Percentiles rank a stretch among this genome's conserved stretches.
Conservation (phyloP, 2,797 vertebrate genomes). For the Siniperca obscura region DNA sequence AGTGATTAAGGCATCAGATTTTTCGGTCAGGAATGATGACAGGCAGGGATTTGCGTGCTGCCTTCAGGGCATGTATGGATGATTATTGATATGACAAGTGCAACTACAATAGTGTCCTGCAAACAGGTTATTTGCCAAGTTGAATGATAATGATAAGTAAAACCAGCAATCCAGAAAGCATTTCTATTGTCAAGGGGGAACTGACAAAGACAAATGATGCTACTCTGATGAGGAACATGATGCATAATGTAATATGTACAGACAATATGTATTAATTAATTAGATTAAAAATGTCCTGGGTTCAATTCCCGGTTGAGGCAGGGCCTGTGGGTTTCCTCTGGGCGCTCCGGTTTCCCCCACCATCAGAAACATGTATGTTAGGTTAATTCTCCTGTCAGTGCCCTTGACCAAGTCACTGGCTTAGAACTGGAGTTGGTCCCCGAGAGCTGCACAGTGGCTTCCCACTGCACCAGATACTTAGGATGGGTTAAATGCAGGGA, state of each 20-base stretch:
- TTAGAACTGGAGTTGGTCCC: too few species aligned
- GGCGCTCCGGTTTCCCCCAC: too few species aligned
- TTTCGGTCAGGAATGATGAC: not conserved
- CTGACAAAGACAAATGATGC: not conserved
- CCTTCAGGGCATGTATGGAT: conserved; percentile 12
- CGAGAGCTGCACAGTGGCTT: too few species aligned
- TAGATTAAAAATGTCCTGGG: too few species aligned
- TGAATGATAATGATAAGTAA: not conserved
- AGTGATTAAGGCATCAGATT: conserved; percentile 19
- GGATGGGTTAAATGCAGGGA: too few species aligned
- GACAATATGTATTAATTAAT: too few species aligned
- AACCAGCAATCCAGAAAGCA: not conserved
- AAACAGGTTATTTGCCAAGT: not conserved
- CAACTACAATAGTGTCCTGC: not conserved
- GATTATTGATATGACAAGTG: conserved; percentile 28
- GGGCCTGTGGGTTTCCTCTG: too few species aligned
- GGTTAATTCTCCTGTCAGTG: too few species aligned
- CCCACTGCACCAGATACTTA: too few species aligned
- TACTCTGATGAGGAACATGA: not conserved
- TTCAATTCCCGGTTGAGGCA: too few species aligned
- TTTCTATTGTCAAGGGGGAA: not conserved
- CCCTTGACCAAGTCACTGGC: too few species aligned
- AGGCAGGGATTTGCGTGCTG: conserved; percentile 17
- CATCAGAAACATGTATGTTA: too few species aligned
- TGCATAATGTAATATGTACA: not conserved